phyloP scores from a whole-genome alignment of 2,888 invertebrate genomes.

The Synergus laeviventris region DNA sequence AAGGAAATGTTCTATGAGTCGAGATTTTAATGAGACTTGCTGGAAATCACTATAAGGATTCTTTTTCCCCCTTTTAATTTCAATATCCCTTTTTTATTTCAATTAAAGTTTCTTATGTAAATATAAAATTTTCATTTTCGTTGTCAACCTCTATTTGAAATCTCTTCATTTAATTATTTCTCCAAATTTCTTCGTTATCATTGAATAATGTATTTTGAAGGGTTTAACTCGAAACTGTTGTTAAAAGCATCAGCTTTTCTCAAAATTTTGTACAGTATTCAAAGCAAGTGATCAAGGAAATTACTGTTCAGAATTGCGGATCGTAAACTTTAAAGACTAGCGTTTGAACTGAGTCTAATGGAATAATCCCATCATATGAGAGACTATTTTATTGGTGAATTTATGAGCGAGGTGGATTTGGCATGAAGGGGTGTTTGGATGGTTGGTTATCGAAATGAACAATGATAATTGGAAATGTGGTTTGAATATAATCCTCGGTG shows the following conservation, averaged over 20 bases:
- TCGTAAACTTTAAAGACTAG: slow-evolving; percentile 20
- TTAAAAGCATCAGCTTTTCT: not conserved
- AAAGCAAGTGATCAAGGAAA: slow-evolving; percentile 6
- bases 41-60: not conserved
- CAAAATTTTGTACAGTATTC: not conserved
- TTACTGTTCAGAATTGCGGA: not conserved
- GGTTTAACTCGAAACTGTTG: slow-evolving; percentile 2
- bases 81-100: not conserved
- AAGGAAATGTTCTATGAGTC: slow-evolving; percentile 21
- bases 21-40: slow-evolving; percentile 36
- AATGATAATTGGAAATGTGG: slow-evolving; percentile 12
- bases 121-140: not conserved
- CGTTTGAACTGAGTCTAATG: slow-evolving; percentile 6
- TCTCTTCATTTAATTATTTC: not conserved
- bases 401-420: slow-evolving; percentile 11
- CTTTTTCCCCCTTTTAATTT: slow-evolving; percentile 5
- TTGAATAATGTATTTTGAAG: not conserved
- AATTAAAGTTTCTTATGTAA: not conserved
- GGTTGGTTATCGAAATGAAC: slow-evolving; percentile 33
- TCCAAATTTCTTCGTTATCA: not conserved
- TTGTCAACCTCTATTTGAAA: not conserved
- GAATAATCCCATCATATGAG: slow-evolving; percentile 5
- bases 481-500: slow-evolving; percentile 3
- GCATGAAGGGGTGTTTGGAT: slow-evolving; percentile 32
- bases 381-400: slow-evolving; percentile 33